Base-by-base conservation (phyloP, 2,888 invertebrate species). In the Philaethria dido region DNA sequence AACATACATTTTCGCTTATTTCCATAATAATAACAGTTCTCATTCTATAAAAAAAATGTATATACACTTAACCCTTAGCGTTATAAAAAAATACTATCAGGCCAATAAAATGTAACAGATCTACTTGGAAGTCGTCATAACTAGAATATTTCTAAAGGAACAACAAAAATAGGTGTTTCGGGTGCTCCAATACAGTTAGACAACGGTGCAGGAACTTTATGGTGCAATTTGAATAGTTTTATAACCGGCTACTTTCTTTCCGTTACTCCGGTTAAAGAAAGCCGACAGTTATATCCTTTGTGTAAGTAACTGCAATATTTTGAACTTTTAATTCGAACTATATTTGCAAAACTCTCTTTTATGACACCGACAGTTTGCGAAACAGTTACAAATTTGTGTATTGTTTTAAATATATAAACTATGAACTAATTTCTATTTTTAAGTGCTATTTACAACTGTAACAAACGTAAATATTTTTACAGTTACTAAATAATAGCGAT, bases 241-340 rank as follows among this genome's bases (percentile, higher is more conserved):
- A 77, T 77, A 77, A 75, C 77, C 70, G 66, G 73, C 77, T 78
- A 77, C 78, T 78, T 78, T 78, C 78, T 78, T 77, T 75, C 78
- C 76, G 77, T 69, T 74, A 91, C 80, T 69, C 84, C 77, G 87
- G 82, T 87, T 88, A 81, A 74, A 75, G 85, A 82, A 79, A 62
- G 76, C 87, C 91, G 89, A 82, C 82, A 74, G 73, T 42, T 42
- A 57, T 73, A 69, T 74, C 69, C 50, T 69, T 73, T 72, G 69
- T 70, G 64, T 18, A 36, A 39, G 48, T 48, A 62, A 54, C 47
- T 65, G 65, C 60, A 68, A 66, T 62, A 47, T 57, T 67, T 64
- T 11, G 45, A 42, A 11, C 22, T 20, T 55, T 39, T 39, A 45
- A 14, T 65, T 68, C 68, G 64, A 59, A 62, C 68, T 66, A 66